Base-by-base conservation (phyloP, 2,797 vertebrate species). In the Mastacembelus armatus region DNA sequence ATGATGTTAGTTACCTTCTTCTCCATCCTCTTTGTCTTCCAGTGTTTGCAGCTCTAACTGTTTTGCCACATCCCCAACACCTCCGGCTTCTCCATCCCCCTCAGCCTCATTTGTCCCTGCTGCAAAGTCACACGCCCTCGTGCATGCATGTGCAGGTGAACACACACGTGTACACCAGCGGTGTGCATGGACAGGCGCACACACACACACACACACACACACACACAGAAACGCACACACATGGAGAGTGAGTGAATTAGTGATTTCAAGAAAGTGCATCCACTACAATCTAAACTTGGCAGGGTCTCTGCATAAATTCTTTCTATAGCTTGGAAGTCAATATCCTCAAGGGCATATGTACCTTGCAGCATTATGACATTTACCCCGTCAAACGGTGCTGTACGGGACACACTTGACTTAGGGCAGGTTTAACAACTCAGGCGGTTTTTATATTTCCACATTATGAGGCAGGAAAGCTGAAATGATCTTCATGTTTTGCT, bases 21-120 rank as follows among this genome's bases (percentile, higher is more conserved):
- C 97, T 65, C 86, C 92, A 36, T 99, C 97, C 21, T 98, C 96
- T 66, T 94, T 96, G 74, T 97, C 95, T 71, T 97, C 96, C 83
- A 98, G 85, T 10, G 90, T 89, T 86, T 98, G 97, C 80, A 93
- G 95, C 92, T 98, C 96, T 93, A 98, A 83, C 48, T 96, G 95
- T 88, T 94, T 95, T 55, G 92, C 90, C 91, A 96, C 90, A 65
- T 97, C 95, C 81, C 93, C 92, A 71, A 96, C 85, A 66, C 90
- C 76, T 78, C 78, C 73, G 26, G 83, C 74, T 35, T 92, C 89
- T 86, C 84, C 49, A 76, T 95, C 93, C 90, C 93, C 95, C 70
- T 96, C 97, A 55, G 90, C 88, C 81, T 95, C 95, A 73, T 94
- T 93, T 78, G 91, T 94, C 80, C 89, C 96, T 95, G 91, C 86